A percentile compares a stretch with the other conserved stretches of the same genome.
Evolutionary conservation across 2,113 vertebrate genomes (phyloP).

Genomic region (Anser cygnoides): DNA sequence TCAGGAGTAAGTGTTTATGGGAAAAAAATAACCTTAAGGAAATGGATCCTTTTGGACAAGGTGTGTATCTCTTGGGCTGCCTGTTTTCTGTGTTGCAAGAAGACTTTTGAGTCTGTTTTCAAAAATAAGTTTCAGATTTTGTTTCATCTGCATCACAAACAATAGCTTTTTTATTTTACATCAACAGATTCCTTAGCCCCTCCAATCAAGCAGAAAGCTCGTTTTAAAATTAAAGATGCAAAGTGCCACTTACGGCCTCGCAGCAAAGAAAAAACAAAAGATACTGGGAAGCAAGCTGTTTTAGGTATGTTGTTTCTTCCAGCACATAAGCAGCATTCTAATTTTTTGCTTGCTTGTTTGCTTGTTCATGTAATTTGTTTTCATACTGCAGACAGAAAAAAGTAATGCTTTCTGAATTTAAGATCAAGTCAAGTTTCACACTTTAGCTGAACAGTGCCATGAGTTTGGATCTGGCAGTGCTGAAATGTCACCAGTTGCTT

Average conservation of each 20-base stretch:
- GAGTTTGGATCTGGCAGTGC: neutral
- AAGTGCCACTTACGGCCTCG: constrained; percentile 92
- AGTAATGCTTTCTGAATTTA: neutral
- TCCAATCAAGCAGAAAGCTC: constrained; percentile 91
- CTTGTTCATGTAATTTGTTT: neutral
- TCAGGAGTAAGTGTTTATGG: neutral
- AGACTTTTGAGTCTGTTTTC: neutral
- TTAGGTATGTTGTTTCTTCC: constrained; percentile 77
- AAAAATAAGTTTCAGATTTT: neutral
- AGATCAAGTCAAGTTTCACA: neutral
- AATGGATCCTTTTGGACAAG: neutral
- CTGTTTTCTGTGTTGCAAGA: neutral
- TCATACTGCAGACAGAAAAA: neutral
- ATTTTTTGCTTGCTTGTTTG: neutral
- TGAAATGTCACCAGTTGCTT: neutral
- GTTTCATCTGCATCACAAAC: neutral
- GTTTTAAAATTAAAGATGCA: constrained; percentile 95
- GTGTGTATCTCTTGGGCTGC: neutral
- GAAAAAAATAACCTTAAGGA: neutral
- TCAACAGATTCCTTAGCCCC: constrained; percentile 79
- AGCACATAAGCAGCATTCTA: neutral
- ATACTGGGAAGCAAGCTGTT: constrained; percentile 76
- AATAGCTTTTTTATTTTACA: neutral
- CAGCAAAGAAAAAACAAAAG: constrained; percentile 86
- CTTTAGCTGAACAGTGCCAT: neutral